Evolutionary conservation across 1,140 invertebrate species (phyloP).

Genomic region (Pseudachorutes palmiensis): DNA sequence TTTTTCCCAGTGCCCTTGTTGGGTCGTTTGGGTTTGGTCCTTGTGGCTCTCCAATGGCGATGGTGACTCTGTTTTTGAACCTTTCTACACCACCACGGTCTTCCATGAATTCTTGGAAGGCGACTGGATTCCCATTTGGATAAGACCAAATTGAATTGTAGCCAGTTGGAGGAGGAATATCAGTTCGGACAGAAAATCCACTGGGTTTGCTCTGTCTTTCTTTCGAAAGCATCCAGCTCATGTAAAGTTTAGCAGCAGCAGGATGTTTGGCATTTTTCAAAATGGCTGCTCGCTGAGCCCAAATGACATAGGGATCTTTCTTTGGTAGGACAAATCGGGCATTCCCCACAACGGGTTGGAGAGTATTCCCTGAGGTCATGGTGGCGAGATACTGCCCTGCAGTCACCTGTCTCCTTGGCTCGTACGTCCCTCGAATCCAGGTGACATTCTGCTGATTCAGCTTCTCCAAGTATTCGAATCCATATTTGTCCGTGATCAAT

Average conservation of each 20-base stretch:
- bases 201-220: neutral
- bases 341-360: neutral
- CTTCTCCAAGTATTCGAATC: constrained; percentile 8
- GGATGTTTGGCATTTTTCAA: constrained; percentile 17
- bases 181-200: constrained; percentile 15
- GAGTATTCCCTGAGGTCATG: neutral
- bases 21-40: constrained; percentile 3
- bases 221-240: constrained; percentile 18
- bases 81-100: constrained; percentile 17
- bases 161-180: neutral
- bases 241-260: constrained; percentile 21
- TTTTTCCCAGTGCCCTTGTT: constrained; percentile 14
- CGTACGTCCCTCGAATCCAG: constrained; percentile 16
- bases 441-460: constrained; percentile 5
- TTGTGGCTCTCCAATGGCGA: constrained; percentile 16
- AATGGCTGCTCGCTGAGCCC: constrained; percentile 25
- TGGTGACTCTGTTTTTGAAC: constrained; percentile 14
- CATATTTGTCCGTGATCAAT: constrained; percentile 25
- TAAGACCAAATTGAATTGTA: constrained; percentile 16
- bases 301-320: constrained; percentile 18
- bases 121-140: constrained; percentile 1
- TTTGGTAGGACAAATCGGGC: constrained; percentile 12
- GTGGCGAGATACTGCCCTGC: neutral
- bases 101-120: constrained; percentile 17
- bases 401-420: neutral